Evolutionary conservation across 92 coral and sea anemone species (phyloP), one percentile per base, ranked within the genome.

Genomic region (Epizoanthus rinbou): DNA sequence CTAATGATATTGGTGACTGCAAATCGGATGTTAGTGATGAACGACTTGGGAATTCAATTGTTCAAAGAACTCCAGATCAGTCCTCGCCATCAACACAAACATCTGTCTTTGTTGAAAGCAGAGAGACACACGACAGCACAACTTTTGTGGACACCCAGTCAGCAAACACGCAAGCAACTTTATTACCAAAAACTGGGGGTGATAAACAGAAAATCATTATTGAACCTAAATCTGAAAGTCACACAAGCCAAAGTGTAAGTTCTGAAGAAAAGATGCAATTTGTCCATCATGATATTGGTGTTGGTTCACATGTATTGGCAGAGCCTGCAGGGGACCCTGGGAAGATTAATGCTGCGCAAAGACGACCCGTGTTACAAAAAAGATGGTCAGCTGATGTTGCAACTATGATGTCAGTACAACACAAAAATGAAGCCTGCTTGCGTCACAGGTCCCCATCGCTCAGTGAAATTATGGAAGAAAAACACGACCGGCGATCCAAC

Each of bases 371-470:
- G 11, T 85, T 88, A 8, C 81, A 59, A 47, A 93, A 91, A 63
- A 83, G 98, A 6, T 93, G 98, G 98, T 73, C 98, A 35, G 93
- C 95, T 15, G 95, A 92, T 81, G 89, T 81, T 21, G 60, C 82
- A 3, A 76, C 83, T 64, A 82, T 91, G 74, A n/a, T 85, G 60
- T 81, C 95, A 35, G 33, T 80, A n/a, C 80, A 74, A 8, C 33
- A 41, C 24, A 45, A 47, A 13, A 59, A 67, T 64, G 54, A 73
- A 35, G 45, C 23, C 45, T 19, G n/a, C 66, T 15, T 35, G 41
- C 74, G 79, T 0, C 67, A 69, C 68, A 91, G 93, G 70, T 93
- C 98, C 5, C 79, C 85, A 3, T 92, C 95, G 0, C 43, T 89
- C 86, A 25, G 75, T 82, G 98, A 93, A 8, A 54, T 93, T 13